A percentile compares a stretch with the other conserved stretches of the same genome.
Evolutionary conservation across 2,888 invertebrate species (phyloP).

Genomic region (Pocota personata): DNA sequence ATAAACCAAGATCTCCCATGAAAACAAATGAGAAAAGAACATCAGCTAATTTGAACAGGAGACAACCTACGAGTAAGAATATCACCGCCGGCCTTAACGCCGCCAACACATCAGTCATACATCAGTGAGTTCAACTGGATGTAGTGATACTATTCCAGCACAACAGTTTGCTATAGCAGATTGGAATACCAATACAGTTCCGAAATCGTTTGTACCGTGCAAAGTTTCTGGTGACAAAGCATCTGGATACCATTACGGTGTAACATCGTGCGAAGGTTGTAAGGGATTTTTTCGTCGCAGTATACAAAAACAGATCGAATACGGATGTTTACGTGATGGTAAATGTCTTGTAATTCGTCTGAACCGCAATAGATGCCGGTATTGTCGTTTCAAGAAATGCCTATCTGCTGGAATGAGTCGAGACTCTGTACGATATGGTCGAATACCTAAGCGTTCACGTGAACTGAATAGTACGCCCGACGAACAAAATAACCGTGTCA

Average conservation of each 20-base stretch:
- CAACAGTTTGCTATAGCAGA: constrained; percentile 90
- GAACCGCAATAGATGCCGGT: constrained; percentile 97
- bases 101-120: no score
- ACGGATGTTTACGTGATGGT: constrained; percentile 95
- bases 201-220: constrained; percentile 95
- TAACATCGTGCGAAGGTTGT: constrained; percentile 98
- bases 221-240: constrained; percentile 98
- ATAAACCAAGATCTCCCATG: no score
- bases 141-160: no score
- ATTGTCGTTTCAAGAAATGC: constrained; percentile 98
- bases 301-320: constrained; percentile 98
- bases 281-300: constrained; percentile 98
- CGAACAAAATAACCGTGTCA: constrained; percentile 80
- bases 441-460: constrained; percentile 96
- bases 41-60: no score
- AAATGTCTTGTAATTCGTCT: constrained; percentile 96
- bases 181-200: constrained; percentile 90
- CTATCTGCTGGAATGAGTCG: constrained; percentile 98
- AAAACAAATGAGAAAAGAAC: no score
- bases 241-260: constrained; percentile 96
- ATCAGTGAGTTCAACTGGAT: no score
- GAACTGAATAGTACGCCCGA: constrained; percentile 86
- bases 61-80: no score
- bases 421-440: constrained; percentile 97
- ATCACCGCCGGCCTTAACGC: no score